These are phyloP conservation scores for Danaus plexippus DNA, from an alignment of 1,140 invertebrate genomes.

Conservation along the genomic window DNA sequence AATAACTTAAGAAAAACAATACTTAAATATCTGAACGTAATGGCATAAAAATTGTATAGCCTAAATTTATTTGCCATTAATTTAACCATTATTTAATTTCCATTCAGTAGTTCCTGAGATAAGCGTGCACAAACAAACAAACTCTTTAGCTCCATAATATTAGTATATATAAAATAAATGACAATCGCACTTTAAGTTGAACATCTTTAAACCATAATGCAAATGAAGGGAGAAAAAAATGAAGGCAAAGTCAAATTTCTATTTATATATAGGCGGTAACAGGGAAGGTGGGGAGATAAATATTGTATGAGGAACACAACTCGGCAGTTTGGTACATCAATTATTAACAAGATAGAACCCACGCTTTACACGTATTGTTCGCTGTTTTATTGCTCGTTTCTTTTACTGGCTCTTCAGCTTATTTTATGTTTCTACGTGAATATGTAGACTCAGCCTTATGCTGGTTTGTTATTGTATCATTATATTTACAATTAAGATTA, in stretches of 20 bases:
- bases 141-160: no score
- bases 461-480: neutral
- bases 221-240: neutral
- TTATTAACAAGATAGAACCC: conserved; percentile 59
- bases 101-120: no score
- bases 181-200: no score
- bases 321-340: conserved; percentile 68
- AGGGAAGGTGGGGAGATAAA: conserved; percentile 56
- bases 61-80: no score
- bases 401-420: conserved; percentile 41
- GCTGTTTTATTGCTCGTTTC: conserved; percentile 52
- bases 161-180: no score
- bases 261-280: conserved; percentile 50
- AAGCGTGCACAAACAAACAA: no score
- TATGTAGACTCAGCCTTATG: neutral
- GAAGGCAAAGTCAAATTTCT: conserved; percentile 13
- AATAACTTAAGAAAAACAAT: no score
- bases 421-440: conserved; percentile 41
- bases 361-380: conserved; percentile 60
- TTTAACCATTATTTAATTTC: no score
- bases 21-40: no score
- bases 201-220: no score
- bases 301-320: conserved; percentile 69
- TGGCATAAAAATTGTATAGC: no score
- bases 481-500: conserved; percentile 4